Evolutionary conservation across 2,113 vertebrate genomes (phyloP).

Genomic region (Cebidichthys violaceus): DNA sequence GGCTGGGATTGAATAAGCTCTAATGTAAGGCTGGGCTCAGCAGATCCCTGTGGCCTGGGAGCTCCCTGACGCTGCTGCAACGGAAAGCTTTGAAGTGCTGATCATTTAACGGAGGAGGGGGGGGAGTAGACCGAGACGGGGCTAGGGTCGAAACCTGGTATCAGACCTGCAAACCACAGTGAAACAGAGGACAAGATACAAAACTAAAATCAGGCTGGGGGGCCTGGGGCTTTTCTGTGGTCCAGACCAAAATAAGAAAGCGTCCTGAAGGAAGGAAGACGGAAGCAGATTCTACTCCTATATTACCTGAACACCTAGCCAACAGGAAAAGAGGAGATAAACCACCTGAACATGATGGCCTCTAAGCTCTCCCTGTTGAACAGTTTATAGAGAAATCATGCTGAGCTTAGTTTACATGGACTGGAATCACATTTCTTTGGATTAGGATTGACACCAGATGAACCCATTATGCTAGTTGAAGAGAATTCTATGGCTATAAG

Average conservation of each 20-base stretch:
- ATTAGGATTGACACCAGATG: not conserved
- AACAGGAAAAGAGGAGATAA: not conserved
- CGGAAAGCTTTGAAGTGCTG: slow-evolving; percentile 54
- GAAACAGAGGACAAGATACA: not conserved
- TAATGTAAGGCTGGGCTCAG: slow-evolving; percentile 60
- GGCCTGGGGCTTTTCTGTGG: not conserved
- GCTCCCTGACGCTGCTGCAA: slow-evolving; percentile 48
- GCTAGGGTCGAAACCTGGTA: not conserved
- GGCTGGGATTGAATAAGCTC: slow-evolving; percentile 51
- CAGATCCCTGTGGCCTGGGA: slow-evolving; percentile 54
- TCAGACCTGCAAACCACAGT: not conserved
- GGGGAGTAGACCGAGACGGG: not conserved
- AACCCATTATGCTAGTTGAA: not conserved
- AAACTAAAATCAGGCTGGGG: not conserved
- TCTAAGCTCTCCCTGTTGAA: not conserved
- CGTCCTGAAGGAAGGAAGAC: not conserved
- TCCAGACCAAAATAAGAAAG: not conserved
- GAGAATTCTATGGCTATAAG: not conserved
- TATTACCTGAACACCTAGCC: not conserved
- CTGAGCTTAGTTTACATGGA: slow-evolving; percentile 15
- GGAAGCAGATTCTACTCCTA: not conserved
- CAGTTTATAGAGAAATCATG: not conserved
- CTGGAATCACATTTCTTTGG: not conserved
- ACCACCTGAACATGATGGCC: not conserved
- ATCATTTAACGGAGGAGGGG: slow-evolving; percentile 40